Conservation (phyloP, 1,140 invertebrate genomes). For the Vollenhovia emeryi region DNA sequence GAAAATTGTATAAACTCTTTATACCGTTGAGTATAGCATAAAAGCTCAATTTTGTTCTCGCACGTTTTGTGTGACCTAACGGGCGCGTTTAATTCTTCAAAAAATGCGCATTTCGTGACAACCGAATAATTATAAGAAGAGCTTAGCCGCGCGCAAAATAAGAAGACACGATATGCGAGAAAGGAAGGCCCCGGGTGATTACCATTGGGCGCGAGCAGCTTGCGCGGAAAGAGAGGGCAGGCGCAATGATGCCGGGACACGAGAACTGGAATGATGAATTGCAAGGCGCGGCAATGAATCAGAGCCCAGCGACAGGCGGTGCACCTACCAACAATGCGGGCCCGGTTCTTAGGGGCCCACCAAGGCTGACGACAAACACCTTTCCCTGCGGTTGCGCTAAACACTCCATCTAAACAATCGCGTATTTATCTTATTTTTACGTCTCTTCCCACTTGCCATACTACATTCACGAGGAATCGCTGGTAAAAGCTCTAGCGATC, state of each 20-base stretch:
- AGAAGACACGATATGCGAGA: slow-evolving; percentile 28
- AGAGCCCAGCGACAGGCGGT: slow-evolving; percentile 73
- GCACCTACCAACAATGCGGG: slow-evolving; percentile 72
- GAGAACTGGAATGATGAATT: slow-evolving; percentile 81
- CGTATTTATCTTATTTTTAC: slow-evolving; percentile 41
- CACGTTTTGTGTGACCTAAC: neutral
- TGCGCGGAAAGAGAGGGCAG: slow-evolving; percentile 26
- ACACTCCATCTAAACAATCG: slow-evolving; percentile 63
- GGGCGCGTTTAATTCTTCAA: neutral
- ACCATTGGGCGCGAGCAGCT: slow-evolving; percentile 62
- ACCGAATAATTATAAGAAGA: slow-evolving; percentile 53
- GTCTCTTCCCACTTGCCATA: neutral
- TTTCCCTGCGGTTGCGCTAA: slow-evolving; percentile 64
- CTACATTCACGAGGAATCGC: neutral
- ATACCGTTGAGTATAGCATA: neutral
- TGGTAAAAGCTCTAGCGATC: neutral
- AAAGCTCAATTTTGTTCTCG: neutral
- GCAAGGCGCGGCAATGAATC: slow-evolving; percentile 80
- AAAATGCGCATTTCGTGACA: slow-evolving; percentile 42
- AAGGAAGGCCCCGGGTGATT: slow-evolving; percentile 62
- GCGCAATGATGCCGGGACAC: slow-evolving; percentile 70
- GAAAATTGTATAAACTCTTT: neutral
- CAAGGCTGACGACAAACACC: slow-evolving; percentile 72
- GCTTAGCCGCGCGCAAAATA: slow-evolving; percentile 33
- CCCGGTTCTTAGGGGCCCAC: slow-evolving; percentile 67